These are phyloP conservation scores for Ophiothrix spiculata DNA, from an alignment of 35 echinoderm and acorn worm species.

Conservation along the genomic window DNA sequence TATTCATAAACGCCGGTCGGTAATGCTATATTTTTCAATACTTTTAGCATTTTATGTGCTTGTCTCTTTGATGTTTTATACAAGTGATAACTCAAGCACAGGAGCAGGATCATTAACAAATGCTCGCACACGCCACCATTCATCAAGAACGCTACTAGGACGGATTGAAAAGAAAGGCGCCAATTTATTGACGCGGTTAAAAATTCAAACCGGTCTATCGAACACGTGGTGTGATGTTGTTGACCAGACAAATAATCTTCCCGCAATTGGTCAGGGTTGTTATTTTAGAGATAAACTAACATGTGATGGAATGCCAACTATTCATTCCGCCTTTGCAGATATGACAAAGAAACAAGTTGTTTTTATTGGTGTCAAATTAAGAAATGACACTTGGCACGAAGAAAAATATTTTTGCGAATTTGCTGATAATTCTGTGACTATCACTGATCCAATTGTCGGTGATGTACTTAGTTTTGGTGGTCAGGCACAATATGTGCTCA, in stretches of 20 bases:
- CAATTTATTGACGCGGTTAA: not conserved
- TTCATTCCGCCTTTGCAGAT: conserved; percentile 85
- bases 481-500: conserved; percentile 66
- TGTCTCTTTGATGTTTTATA: not conserved
- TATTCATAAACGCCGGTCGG: too few species aligned
- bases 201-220: conserved; percentile 4
- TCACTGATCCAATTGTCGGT: conserved; percentile 58
- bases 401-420: conserved; percentile 79
- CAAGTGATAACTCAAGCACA: not conserved
- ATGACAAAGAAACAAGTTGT: conserved; percentile 50
- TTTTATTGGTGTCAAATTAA: conserved; percentile 55
- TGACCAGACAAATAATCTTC: not conserved
- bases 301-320: conserved; percentile 63
- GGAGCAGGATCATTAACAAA: not conserved
- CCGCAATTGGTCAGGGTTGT: not conserved
- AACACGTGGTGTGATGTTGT: conserved; percentile 4
- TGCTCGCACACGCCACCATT: not conserved
- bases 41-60: not conserved
- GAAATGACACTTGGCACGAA: conserved; percentile 39
- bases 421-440: conserved; percentile 29
- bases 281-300: conserved; percentile 11
- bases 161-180: not conserved
- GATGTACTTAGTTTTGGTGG: conserved; percentile 79
- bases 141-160: not conserved
- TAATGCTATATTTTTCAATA: not conserved